Base-by-base conservation (phyloP, 92 coral and sea anemone genomes). In the Paragorgia papillata region DNA sequence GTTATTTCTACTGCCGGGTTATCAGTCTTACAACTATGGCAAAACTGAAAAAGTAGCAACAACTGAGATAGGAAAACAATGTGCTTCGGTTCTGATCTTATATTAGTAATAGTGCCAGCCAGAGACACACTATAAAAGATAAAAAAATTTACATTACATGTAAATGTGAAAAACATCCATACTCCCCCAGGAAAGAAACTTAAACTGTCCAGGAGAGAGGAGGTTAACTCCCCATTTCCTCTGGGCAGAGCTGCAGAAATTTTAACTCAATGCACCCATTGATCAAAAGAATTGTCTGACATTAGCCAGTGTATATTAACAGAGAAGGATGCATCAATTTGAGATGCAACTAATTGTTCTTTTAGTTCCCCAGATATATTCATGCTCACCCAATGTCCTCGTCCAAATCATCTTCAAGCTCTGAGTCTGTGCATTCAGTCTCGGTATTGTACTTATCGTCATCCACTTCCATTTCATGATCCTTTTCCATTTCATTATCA, bases 1-100 rank as follows among this genome's bases (percentile, higher is more conserved):
- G 58, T 51, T 51, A 51, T 51, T 51, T 51, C 58, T 51, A 51
- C 58, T 51, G 58, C 58, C 20, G 58, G 58, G 58, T 51, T 51
- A 51, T 51, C 58, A 17, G 20, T 22, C 26, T 51, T 51, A 22
- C 58, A 51, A 17, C 20, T 17, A 51, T 5, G 58, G 26, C 58
- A 51, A 51, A 51, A 51, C 21, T 51, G 20, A 22, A 51, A 51
- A 17, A 51, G 58, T 17, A 51, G 58, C 26, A 51, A 22, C 26
- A 51, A 51, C 26, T 51, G 20, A 51, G 58, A 51, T 17, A 51
- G n/a, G 58, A 51, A 51, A 17, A 51, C 58, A 51, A 51, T 51
- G 58, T 51, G 58, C 58, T 51, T 51, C 20, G 58, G 58, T 22
- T 51, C 58, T 51, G 58, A 17, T 51, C 58, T 51, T 22, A 17